Conservation (phyloP, 2,888 invertebrate species). For the Habroteleia sp. region DNA sequence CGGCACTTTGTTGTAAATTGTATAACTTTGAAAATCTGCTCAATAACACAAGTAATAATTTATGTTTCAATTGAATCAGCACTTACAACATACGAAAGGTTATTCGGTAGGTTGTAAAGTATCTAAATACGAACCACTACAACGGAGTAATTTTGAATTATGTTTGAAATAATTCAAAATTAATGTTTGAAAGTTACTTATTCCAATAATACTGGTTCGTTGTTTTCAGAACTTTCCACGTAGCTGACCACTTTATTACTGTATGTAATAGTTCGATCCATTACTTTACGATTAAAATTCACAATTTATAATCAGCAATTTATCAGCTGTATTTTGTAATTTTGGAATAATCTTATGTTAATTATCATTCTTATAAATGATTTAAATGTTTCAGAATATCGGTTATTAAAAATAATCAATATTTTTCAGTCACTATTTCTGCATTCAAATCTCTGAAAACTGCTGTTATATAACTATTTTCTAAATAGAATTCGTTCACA, state of each 20-base stretch:
- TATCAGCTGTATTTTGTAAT: too few species aligned
- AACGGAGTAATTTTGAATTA: slow-evolving; percentile 49
- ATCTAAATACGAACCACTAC: slow-evolving; percentile 37
- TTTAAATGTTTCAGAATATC: too few species aligned
- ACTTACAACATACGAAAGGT: slow-evolving; percentile 19
- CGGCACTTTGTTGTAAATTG: slow-evolving; percentile 25
- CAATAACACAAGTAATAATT: slow-evolving; percentile 43
- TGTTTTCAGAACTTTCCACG: slow-evolving; percentile 41
- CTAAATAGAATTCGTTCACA: too few species aligned
- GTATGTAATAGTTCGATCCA: slow-evolving; percentile 20
- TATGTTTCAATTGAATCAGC: slow-evolving; percentile 49
- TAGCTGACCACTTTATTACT: slow-evolving; percentile 37
- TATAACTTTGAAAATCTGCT: slow-evolving; percentile 42
- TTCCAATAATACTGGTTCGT: slow-evolving; percentile 33
- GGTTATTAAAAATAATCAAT: too few species aligned
- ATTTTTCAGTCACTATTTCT: too few species aligned
- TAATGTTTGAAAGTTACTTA: slow-evolving; percentile 30
- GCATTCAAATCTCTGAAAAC: too few species aligned
- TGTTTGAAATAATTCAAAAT: slow-evolving; percentile 39
- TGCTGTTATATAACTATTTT: too few species aligned
- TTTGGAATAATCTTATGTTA: too few species aligned
- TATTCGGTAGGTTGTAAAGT: slow-evolving; percentile 39
- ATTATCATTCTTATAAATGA: too few species aligned
- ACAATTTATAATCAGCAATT: too few species aligned
- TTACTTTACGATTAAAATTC: too few species aligned